A percentile compares a stretch with the other conserved stretches of the same genome.
These are phyloP conservation scores for Echiichthys vipera DNA, from an alignment of 2,797 vertebrate genomes.

Conservation along the genomic window DNA sequence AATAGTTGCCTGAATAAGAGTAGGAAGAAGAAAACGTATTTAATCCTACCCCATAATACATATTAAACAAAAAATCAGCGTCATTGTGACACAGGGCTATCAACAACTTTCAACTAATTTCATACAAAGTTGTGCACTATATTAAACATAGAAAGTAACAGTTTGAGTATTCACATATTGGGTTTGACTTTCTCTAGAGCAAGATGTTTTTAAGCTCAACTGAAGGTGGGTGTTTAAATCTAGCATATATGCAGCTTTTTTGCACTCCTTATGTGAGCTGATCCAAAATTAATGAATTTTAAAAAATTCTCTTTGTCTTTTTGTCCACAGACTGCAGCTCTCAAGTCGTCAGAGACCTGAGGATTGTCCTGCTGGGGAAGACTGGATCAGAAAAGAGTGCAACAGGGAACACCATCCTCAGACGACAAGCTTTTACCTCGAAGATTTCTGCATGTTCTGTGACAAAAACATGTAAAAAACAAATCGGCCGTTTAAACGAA, in stretches of 20 bases:
- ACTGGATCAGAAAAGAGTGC: constrained; percentile 75
- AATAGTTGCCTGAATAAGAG: too few relatives aligned
- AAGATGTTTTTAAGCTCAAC: constrained; percentile 13
- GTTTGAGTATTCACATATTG: too few relatives aligned
- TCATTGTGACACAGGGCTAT: too few relatives aligned
- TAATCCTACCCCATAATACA: too few relatives aligned
- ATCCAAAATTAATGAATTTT: not conserved
- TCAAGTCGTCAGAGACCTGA: constrained; percentile 22
- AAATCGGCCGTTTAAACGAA: not conserved
- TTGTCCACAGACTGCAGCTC: constrained; percentile 15
- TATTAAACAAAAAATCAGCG: too few relatives aligned
- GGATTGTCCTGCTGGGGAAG: constrained; percentile 73
- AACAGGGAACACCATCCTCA: constrained; percentile 72
- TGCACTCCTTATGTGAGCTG: not conserved
- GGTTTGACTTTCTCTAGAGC: not conserved
- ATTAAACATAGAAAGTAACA: too few relatives aligned
- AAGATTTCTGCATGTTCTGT: constrained; percentile 40
- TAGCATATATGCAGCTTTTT: not conserved
- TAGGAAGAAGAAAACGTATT: too few relatives aligned
- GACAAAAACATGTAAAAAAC: constrained; percentile 36
- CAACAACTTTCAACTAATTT: too few relatives aligned
- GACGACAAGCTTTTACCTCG: constrained; percentile 16
- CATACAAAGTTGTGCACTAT: too few relatives aligned
- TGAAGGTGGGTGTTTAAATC: constrained; percentile 25
- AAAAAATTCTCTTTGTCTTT: not conserved